Conservation (phyloP, 2,797 vertebrate genomes). For the Tarsius wallacei region DNA sequence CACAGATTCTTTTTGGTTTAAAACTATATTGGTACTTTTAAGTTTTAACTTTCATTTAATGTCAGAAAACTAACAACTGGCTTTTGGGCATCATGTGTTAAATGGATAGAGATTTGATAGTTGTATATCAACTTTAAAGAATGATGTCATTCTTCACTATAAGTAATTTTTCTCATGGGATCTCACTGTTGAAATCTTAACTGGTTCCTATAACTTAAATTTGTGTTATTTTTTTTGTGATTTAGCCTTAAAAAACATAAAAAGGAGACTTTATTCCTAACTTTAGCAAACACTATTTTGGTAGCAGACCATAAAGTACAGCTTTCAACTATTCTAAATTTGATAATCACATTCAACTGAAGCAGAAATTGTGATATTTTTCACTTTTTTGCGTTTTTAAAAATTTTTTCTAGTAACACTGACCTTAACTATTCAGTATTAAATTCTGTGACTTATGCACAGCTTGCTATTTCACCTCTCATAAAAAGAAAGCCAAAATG, state of each 20-base stretch:
- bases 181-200: slow-evolving; percentile 65
- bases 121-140: neutral
- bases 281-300: slow-evolving; percentile 40
- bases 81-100: neutral
- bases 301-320: neutral
- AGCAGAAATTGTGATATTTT: fast-evolving
- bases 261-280: neutral
- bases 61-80: slow-evolving; percentile 20
- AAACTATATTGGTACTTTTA: slow-evolving; percentile 46
- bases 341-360: neutral
- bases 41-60: slow-evolving; percentile 54
- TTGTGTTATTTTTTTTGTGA: neutral
- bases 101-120: neutral
- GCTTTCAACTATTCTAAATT: neutral
- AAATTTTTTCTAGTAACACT: fast-evolving
- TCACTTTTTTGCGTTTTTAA: neutral
- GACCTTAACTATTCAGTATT: neutral
- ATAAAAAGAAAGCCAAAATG: slow-evolving; percentile 57
- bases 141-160: neutral
- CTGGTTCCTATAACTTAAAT: slow-evolving; percentile 61
- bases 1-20: neutral
- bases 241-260: neutral
- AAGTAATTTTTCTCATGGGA: neutral
- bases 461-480: neutral
- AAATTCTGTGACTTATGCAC: neutral